A percentile compares a stretch with the other conserved stretches of the same genome.
Conservation (phyloP, 2,888 invertebrate genomes). For the Scaptomyza polygonia region DNA sequence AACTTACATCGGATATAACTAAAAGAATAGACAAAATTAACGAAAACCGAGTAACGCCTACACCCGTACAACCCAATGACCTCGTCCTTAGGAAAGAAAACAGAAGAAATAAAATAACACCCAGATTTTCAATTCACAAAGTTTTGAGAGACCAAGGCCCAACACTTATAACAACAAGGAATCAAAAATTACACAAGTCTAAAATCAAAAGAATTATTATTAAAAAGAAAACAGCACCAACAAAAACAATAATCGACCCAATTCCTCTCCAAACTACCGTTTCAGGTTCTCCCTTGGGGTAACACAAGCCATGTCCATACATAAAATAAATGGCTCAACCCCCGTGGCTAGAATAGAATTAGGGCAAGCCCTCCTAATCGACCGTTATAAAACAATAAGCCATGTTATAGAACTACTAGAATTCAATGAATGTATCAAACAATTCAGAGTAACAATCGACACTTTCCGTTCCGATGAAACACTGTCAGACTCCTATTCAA, state of each 20-base stretch:
- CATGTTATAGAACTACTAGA: background rate
- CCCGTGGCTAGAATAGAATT: conserved; percentile 1
- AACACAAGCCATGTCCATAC: background rate
- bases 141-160: conserved; percentile 10
- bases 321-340: background rate
- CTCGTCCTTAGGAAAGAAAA: conserved; percentile 19
- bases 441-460: background rate
- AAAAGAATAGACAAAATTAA: conserved; percentile 33
- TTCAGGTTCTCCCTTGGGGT: background rate
- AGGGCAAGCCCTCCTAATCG: background rate
- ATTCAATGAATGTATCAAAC: background rate
- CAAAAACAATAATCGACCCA: background rate
- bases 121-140: conserved; percentile 12
- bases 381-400: background rate
- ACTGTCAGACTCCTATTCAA: background rate
- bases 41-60: conserved; percentile 19
- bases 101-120: conserved; percentile 17
- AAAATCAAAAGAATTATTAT: conserved; percentile 11
- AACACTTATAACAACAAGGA: conserved; percentile 29
- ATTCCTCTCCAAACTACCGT: background rate
- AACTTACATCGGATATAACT: too few relatives aligned
- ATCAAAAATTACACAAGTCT: conserved; percentile 10
- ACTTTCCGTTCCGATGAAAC: background rate
- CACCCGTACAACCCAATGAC: background rate
- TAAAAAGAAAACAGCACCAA: too few relatives aligned